These are phyloP conservation scores for Gallinago stenura DNA, from an alignment of 2,797 vertebrate species.

Conservation along the genomic window DNA sequence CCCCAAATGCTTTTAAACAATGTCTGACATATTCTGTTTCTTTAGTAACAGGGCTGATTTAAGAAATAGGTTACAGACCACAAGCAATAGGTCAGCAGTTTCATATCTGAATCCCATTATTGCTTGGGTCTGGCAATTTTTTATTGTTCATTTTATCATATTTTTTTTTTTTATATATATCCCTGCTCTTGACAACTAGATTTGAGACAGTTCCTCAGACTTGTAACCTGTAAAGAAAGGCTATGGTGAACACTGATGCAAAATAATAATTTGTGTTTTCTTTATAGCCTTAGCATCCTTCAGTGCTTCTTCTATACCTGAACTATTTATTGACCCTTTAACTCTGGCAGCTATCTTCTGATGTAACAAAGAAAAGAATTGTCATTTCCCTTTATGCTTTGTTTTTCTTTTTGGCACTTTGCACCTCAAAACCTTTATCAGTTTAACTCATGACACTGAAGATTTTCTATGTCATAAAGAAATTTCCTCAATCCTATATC, in stretches of 20 bases:
- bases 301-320: not conserved
- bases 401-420: not conserved
- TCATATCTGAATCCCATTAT: not conserved
- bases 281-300: constrained; percentile 4
- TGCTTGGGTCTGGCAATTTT: not conserved
- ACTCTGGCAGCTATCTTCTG: not conserved
- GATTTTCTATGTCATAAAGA: not conserved
- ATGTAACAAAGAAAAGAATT: not conserved
- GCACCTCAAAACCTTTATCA: not conserved
- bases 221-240: not conserved
- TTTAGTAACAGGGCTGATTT: not conserved
- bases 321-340: not conserved
- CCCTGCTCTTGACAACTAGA: not conserved
- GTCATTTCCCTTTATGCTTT: not conserved
- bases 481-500: not conserved
- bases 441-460: not conserved
- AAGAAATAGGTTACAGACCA: not conserved
- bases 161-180: not conserved
- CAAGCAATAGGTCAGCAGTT: not conserved
- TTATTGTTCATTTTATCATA: not conserved
- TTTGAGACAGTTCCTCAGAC: not conserved
- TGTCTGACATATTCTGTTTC: not conserved
- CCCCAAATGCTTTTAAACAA: not conserved
- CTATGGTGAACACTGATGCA: not conserved
- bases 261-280: not conserved